Conservation (phyloP, 1,140 invertebrate genomes). For the Helicorthomorpha holstii region DNA sequence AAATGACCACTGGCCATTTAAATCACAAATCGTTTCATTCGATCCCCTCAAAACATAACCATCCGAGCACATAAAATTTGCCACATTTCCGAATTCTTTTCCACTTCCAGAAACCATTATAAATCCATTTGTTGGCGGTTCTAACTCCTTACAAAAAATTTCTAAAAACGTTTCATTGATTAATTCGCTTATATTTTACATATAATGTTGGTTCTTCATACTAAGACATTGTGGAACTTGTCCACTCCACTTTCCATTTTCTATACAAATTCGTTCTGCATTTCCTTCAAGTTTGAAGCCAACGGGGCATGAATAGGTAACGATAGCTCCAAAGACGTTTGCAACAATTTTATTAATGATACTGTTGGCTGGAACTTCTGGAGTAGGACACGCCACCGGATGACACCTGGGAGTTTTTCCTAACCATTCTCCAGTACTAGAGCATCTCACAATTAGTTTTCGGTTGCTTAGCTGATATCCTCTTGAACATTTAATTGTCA, state of each 20-base stretch:
- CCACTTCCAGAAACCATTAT: not conserved
- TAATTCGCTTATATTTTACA: not conserved
- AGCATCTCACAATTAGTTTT: conserved; percentile 14
- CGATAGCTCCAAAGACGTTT: conserved; percentile 22
- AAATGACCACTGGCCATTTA: not conserved
- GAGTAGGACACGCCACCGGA: conserved; percentile 17
- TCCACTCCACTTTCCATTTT: not conserved
- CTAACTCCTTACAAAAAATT: conserved; percentile 8
- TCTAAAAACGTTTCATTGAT: not conserved
- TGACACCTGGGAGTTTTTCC: conserved; percentile 16
- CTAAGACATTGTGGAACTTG: not conserved
- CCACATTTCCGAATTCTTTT: conserved; percentile 12
- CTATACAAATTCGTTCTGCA: not conserved
- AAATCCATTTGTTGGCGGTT: conserved; percentile 8
- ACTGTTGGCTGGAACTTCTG: conserved; percentile 14
- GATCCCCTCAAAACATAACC: conserved; percentile 14
- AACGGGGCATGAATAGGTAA: conserved; percentile 14
- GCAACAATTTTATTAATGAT: not conserved
- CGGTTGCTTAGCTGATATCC: no score
- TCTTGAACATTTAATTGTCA: no score
- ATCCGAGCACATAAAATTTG: conserved; percentile 11
- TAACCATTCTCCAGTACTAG: conserved; percentile 19
- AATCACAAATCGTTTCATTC: conserved; percentile 4
- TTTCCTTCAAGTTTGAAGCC: not conserved
- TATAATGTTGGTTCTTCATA: not conserved